A percentile compares a stretch with the other conserved stretches of the same genome.
phyloP scores from a whole-genome alignment of 2,888 invertebrate genomes.

The Cheilosia vernalis region DNA sequence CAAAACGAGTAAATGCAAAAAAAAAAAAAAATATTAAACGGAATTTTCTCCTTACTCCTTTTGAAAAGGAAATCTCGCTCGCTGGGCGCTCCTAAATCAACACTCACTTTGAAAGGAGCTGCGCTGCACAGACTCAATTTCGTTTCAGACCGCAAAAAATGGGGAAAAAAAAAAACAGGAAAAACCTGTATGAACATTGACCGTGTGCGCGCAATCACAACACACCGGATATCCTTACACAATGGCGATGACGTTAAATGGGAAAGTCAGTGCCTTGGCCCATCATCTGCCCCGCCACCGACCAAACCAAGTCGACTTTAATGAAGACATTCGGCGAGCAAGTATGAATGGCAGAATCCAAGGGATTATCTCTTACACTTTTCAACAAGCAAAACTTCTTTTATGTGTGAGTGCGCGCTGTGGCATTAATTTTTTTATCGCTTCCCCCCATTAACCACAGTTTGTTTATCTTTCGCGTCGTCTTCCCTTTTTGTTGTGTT shows the following conservation, averaged over 20 bases:
- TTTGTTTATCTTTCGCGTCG: constrained; percentile 68
- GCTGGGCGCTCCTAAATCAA: constrained; percentile 34
- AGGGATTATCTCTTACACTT: constrained; percentile 58
- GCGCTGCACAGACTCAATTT: constrained; percentile 44
- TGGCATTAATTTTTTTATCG: constrained; percentile 62
- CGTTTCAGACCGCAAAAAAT: constrained; percentile 16
- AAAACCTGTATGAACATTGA: constrained; percentile 56
- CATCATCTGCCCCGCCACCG: not conserved
- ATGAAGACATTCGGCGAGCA: constrained; percentile 64
- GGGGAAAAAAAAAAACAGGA: not conserved
- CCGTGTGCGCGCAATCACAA: constrained; percentile 75
- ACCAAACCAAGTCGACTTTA: constrained; percentile 20
- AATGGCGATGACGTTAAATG: constrained; percentile 66
- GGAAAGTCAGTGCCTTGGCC: constrained; percentile 32
- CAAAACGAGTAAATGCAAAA: constrained; percentile 5
- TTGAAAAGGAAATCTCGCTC: constrained; percentile 13
- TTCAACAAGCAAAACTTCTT: constrained; percentile 25
- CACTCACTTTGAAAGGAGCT: constrained; percentile 54
- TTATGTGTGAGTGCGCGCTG: constrained; percentile 35
- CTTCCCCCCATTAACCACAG: constrained; percentile 52
- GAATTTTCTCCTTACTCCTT: not conserved
- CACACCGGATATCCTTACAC: constrained; percentile 73
- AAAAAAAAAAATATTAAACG: constrained; percentile 5
- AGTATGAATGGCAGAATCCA: constrained; percentile 59
- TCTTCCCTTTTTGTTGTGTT: constrained; percentile 34